phyloP scores from a whole-genome alignment of 1,140 invertebrate genomes.

The Lepidurus couesii region DNA sequence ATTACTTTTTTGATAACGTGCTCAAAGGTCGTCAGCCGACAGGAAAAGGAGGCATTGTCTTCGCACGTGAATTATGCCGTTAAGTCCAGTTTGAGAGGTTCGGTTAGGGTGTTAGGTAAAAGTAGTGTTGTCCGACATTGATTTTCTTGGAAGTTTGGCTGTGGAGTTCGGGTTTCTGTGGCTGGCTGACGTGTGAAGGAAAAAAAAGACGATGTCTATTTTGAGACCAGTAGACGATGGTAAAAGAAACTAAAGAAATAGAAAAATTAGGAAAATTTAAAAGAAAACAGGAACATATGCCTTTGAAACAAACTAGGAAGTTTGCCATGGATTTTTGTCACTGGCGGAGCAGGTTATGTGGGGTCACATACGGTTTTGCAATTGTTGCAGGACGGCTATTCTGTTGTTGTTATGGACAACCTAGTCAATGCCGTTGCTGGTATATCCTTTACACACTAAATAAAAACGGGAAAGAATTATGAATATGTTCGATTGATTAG shows the following conservation, averaged over 20 bases:
- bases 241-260: neutral
- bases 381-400: constrained; percentile 62
- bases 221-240: neutral
- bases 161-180: neutral
- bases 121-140: neutral
- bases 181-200: neutral
- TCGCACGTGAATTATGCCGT: neutral
- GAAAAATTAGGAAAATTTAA: neutral
- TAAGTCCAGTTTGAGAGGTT: constrained; percentile 1
- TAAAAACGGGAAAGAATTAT: neutral
- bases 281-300: neutral
- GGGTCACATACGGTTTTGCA: constrained; percentile 90
- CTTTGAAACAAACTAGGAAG: constrained; percentile 18
- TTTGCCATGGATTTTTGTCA: constrained; percentile 58
- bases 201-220: neutral
- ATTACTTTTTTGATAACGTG: neutral
- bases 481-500: constrained; percentile 26
- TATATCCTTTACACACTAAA: neutral
- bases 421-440: constrained; percentile 35
- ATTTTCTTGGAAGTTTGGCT: constrained; percentile 1
- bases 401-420: constrained; percentile 85
- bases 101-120: neutral
- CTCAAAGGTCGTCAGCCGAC: neutral
- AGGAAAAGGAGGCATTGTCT: neutral
- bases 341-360: constrained; percentile 95